phyloP scores from a whole-genome alignment of 2,888 invertebrate genomes.

The Sipha maydis region DNA sequence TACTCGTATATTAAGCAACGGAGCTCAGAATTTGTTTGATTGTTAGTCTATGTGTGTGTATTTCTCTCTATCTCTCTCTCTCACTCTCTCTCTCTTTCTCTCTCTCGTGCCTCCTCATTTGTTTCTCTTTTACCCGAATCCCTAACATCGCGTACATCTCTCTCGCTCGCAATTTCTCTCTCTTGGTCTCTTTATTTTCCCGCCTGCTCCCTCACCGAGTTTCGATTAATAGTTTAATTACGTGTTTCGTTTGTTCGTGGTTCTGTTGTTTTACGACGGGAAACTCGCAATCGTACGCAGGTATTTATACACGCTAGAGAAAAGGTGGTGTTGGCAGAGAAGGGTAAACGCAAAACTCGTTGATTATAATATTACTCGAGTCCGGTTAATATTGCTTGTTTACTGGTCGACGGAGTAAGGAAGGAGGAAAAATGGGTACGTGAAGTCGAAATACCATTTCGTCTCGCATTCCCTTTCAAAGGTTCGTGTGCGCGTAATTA shows the following conservation, averaged over 20 bases:
- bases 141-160: slow-evolving; percentile 1
- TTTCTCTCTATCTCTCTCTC: background rate
- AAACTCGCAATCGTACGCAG: slow-evolving; percentile 39
- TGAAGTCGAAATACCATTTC: slow-evolving; percentile 28
- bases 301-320: slow-evolving; percentile 25
- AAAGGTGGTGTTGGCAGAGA: background rate
- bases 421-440: background rate
- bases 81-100: background rate
- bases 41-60: slow-evolving; percentile 29
- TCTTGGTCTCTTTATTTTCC: slow-evolving; percentile 35
- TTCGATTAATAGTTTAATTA: slow-evolving; percentile 61
- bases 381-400: slow-evolving; percentile 47
- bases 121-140: background rate
- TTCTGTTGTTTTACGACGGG: slow-evolving; percentile 43
- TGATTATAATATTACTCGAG: slow-evolving; percentile 49
- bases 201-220: slow-evolving; percentile 29
- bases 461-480: slow-evolving; percentile 34
- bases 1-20: slow-evolving; percentile 59
- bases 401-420: background rate
- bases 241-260: slow-evolving; percentile 55
- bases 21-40: slow-evolving; percentile 57
- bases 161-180: background rate
- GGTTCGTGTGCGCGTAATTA: slow-evolving; percentile 29
- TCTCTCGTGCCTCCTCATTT: background rate
- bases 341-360: slow-evolving; percentile 21